A percentile compares a stretch with the other conserved stretches of the same genome.
Conservation (phyloP, 2,113 vertebrate species). For the Nerophis ophidion region DNA sequence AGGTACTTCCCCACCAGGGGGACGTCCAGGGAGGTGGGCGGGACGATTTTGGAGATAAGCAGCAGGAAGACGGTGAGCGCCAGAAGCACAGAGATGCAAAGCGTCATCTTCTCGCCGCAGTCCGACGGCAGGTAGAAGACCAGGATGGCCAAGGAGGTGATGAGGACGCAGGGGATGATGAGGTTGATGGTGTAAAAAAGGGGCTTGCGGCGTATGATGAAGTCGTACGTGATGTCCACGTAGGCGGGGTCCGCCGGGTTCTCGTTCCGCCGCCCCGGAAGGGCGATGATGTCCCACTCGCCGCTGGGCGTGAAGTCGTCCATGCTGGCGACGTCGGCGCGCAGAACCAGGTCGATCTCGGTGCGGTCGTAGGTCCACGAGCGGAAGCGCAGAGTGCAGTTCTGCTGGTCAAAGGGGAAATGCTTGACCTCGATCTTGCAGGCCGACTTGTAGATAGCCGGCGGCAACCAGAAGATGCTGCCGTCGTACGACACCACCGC, state of each 20-base stretch:
- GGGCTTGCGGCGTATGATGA: slow-evolving; percentile 90
- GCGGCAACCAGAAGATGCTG: slow-evolving; percentile 95
- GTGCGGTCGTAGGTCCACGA: slow-evolving; percentile 95
- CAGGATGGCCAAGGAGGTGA: slow-evolving; percentile 89
- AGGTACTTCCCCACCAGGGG: slow-evolving; percentile 93
- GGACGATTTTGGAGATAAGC: slow-evolving; percentile 95
- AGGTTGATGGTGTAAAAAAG: slow-evolving; percentile 98
- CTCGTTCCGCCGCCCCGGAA: slow-evolving; percentile 87
- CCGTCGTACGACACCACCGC: slow-evolving; percentile 91
- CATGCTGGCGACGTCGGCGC: slow-evolving; percentile 86
- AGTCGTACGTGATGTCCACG: slow-evolving; percentile 95
- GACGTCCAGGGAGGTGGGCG: slow-evolving; percentile 89
- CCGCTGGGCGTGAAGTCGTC: slow-evolving; percentile 95
- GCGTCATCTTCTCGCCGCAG: slow-evolving; percentile 95
- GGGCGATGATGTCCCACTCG: slow-evolving; percentile 91
- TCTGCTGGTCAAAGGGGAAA: slow-evolving; percentile 97
- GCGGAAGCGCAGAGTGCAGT: slow-evolving; percentile 94
- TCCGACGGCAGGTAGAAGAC: slow-evolving; percentile 94
- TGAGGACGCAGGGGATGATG: slow-evolving; percentile 92
- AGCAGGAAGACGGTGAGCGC: slow-evolving; percentile 93
- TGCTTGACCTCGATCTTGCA: slow-evolving; percentile 97
- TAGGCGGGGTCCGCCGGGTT: slow-evolving; percentile 87
- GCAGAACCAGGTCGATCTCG: slow-evolving; percentile 88
- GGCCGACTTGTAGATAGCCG: slow-evolving; percentile 94
- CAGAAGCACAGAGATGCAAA: slow-evolving; percentile 91